A percentile compares a stretch with the other conserved stretches of the same genome.
These are phyloP conservation scores for Montipora sp. DNA, from an alignment of 64 coral and sea anemone species.

Conservation along the genomic window DNA sequence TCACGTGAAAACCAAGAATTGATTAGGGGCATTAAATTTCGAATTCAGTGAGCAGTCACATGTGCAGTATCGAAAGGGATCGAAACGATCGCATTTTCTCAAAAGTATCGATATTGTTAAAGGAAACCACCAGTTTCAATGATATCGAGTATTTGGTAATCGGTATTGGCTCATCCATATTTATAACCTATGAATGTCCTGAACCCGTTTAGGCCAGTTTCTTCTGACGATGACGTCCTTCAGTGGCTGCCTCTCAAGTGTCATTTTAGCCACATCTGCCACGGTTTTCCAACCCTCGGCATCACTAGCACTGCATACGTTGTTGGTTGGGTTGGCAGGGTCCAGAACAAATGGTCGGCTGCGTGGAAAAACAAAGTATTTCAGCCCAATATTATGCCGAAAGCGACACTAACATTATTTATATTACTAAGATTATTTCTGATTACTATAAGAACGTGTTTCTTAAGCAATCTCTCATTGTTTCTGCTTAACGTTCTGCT, in stretches of 20 bases:
- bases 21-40: background rate
- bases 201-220: background rate
- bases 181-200: background rate
- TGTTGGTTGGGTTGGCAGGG: constrained; percentile 74
- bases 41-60: background rate
- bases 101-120: background rate
- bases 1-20: background rate
- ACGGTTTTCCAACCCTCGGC: background rate
- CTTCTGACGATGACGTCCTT: background rate
- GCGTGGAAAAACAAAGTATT: background rate
- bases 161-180: background rate
- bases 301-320: constrained; percentile 45
- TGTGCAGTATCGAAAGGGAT: background rate
- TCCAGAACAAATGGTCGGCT: constrained; percentile 56
- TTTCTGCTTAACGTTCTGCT: background rate
- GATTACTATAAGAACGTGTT: background rate
- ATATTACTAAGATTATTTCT: background rate
- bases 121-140: background rate
- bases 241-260: background rate
- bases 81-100: background rate
- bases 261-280: background rate
- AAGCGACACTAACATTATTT: background rate
- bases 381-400: background rate
- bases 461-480: background rate
- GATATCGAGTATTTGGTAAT: background rate